These are phyloP conservation scores for Egretta garzetta DNA, from an alignment of 2,113 vertebrate species.

Conservation along the genomic window DNA sequence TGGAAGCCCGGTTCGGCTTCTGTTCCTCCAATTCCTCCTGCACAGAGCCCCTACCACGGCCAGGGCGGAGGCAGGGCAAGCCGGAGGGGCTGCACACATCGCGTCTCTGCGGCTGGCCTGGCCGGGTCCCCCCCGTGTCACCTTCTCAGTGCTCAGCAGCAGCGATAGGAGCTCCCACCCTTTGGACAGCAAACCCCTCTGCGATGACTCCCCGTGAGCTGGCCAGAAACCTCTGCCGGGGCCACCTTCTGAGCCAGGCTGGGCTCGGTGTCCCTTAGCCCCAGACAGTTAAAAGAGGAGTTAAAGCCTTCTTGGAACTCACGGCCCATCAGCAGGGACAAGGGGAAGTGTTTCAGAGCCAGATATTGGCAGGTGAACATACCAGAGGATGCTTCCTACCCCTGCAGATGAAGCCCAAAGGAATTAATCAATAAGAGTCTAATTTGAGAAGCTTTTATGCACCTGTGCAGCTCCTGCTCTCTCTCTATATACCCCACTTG, in stretches of 20 bases:
- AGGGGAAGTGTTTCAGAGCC: neutral
- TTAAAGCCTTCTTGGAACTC: neutral
- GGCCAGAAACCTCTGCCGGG: neutral
- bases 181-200: neutral
- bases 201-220: neutral
- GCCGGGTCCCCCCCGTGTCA: neutral
- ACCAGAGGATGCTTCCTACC: neutral
- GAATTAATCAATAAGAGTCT: neutral
- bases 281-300: neutral
- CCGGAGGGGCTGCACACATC: neutral
- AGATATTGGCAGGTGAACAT: fast-evolving
- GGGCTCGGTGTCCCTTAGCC: neutral
- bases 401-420: neutral
- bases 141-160: neutral
- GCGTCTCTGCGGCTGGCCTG: fast-evolving
- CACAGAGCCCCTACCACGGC: neutral
- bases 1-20: constrained; percentile 21
- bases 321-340: neutral
- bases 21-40: neutral
- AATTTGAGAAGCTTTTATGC: neutral
- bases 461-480: neutral
- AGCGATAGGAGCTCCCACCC: fast-evolving
- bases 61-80: neutral
- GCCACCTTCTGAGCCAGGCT: neutral
- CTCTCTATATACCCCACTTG: neutral